Base-by-base conservation (phyloP, 2,113 vertebrate species). In the Eleginops maclovinus region DNA sequence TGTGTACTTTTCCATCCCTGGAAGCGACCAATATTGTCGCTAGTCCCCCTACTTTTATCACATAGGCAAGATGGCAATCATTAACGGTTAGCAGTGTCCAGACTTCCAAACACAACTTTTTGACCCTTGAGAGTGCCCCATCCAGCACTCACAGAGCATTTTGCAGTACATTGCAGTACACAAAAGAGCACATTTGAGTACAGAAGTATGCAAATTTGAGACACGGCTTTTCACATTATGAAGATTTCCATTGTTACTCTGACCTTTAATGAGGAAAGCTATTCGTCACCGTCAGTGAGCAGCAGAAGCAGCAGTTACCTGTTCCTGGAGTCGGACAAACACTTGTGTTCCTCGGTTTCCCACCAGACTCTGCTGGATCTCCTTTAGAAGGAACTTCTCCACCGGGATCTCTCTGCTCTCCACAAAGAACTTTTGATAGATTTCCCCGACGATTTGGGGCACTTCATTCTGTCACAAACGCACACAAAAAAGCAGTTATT, bases 361-460 rank as follows among this genome's bases (percentile, higher is more conserved):
- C 75, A 99, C 97, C 10, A 99, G 96, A 74, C 97, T 98, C 82
- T 99, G 97, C 74, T 99, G 97, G 87, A 99, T 97, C 93, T 99
- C 98, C 91, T 98, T 99, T 71, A 98, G 96, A 46, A 98, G 96
- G 64, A 95, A 91, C 89, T 97, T 99, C 85, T 99, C 98, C 94
- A 99, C 98, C 0, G 95, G 91, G 92, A 99, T 99, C 88, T 99
- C 97, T 84, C 94, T 95, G 93, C 94, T 97, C 91, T 99, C 97
- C 87, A 99, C 97, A 91, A 99, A 99, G 92, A 96, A 99, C 90
- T 99, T 97, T 89, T 99, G 98, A 91, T 99, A 99, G 94, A 99
- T 99, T 93, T 99, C 97, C 44, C 98, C 97, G 56, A 99, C 98
- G 43, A 99, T 91, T 70, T 98, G 97, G 82, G 98, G 97, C 83